Percentiles rank a stretch among this genome's conserved stretches.
phyloP scores from a whole-genome alignment of 2,797 vertebrate species.

The Melanotaenia pygmaea region DNA sequence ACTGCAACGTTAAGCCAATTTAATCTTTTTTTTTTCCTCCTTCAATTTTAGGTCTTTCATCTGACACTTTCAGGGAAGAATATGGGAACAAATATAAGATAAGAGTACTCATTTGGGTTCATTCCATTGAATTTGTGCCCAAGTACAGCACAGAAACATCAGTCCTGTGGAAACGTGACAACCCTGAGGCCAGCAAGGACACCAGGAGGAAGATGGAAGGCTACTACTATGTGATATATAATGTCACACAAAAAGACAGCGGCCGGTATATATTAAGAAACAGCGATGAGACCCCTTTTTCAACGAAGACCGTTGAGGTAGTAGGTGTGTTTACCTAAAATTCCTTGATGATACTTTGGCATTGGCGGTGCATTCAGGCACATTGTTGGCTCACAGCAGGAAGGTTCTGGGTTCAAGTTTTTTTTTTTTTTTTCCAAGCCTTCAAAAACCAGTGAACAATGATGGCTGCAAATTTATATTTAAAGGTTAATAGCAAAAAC shows the following conservation, averaged over 20 bases:
- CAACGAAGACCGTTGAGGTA: neutral
- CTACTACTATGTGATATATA: accelerated
- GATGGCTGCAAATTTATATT: too few species aligned
- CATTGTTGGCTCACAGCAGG: too few species aligned
- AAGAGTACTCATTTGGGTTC: too few species aligned
- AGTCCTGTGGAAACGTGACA: slow-evolving; percentile 19
- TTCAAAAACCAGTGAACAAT: too few species aligned
- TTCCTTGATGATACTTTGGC: too few species aligned
- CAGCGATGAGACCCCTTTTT: accelerated
- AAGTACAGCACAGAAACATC: accelerated
- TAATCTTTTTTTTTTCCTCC: too few species aligned
- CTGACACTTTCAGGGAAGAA: accelerated
- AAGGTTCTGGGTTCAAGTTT: too few species aligned
- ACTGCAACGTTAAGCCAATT: too few species aligned
- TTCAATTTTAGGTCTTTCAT: too few species aligned
- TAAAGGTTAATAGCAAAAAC: too few species aligned
- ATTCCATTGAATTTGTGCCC: neutral
- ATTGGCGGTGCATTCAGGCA: too few species aligned
- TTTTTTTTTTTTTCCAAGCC: too few species aligned
- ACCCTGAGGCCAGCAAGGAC: accelerated
- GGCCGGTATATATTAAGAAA: slow-evolving; percentile 16
- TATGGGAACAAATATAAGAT: slow-evolving; percentile 21
- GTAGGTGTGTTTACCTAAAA: slow-evolving; percentile 16
- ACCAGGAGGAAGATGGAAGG: accelerated
- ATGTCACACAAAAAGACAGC: slow-evolving; percentile 37